A percentile compares a stretch with the other conserved stretches of the same genome.
Conservation (phyloP, 2,113 vertebrate species). For the Sebastes fasciatus region DNA sequence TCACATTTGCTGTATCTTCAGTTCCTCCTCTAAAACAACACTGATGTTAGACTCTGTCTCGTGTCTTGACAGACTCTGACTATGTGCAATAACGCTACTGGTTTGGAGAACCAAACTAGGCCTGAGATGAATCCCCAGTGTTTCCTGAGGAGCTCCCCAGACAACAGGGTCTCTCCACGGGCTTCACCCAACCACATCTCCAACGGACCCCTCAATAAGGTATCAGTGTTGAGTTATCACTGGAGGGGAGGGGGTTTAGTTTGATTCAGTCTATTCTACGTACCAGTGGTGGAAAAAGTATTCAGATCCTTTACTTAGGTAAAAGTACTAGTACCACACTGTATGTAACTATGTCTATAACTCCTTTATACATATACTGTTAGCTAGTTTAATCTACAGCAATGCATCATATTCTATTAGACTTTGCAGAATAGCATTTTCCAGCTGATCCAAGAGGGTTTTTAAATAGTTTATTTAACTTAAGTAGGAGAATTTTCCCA, state of each 20-base stretch:
- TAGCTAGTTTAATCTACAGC: too few species aligned
- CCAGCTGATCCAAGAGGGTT: too few species aligned
- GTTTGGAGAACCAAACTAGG: slow-evolving; percentile 82
- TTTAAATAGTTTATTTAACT: too few species aligned
- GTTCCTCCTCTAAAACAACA: neutral
- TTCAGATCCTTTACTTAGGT: too few species aligned
- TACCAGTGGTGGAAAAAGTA: too few species aligned
- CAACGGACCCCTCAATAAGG: slow-evolving; percentile 91
- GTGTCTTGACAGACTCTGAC: slow-evolving; percentile 87
- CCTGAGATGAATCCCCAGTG: slow-evolving; percentile 83
- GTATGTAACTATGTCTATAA: too few species aligned
- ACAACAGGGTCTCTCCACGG: slow-evolving; percentile 76
- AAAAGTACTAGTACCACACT: too few species aligned
- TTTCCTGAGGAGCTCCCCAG: slow-evolving; percentile 86
- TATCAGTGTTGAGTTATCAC: slow-evolving; percentile 54
- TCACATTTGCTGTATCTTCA: neutral
- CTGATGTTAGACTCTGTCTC: slow-evolving; percentile 7
- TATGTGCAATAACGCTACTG: slow-evolving; percentile 79
- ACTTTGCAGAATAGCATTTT: too few species aligned
- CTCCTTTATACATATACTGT: too few species aligned
- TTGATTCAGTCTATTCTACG: neutral
- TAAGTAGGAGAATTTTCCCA: too few species aligned
- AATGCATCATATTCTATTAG: too few species aligned
- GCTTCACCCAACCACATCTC: slow-evolving; percentile 82
- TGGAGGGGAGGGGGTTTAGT: neutral